Percentiles rank a stretch among this genome's conserved stretches.
Evolutionary conservation across 2,797 vertebrate genomes (phyloP).

Genomic region (Pangasius krempfi): DNA sequence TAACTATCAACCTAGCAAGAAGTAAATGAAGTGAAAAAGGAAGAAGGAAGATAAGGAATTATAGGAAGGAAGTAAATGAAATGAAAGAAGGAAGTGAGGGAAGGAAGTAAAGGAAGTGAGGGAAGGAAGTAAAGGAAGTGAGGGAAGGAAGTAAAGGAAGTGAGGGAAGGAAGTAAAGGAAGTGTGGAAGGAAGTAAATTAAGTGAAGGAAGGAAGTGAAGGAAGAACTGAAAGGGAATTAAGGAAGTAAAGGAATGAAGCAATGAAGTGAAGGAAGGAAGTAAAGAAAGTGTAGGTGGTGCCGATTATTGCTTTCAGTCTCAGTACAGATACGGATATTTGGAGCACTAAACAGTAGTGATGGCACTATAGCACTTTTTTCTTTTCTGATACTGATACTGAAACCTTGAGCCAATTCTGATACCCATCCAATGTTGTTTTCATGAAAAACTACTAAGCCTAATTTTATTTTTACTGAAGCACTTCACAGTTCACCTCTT

Average conservation of each 20-base stretch:
- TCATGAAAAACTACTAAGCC: neutral
- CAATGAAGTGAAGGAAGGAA: neutral
- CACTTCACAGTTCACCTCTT: neutral
- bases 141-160: neutral
- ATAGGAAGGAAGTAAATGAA: neutral
- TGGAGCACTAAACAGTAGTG: neutral
- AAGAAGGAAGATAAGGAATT: neutral
- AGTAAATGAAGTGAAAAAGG: neutral
- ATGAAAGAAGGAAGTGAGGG: neutral
- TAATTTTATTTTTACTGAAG: too few relatives aligned
- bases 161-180: neutral
- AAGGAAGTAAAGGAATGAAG: neutral
- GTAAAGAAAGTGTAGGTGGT: neutral
- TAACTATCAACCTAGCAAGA: neutral
- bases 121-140: neutral
- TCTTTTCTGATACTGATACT: neutral
- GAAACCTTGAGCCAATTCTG: neutral
- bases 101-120: neutral
- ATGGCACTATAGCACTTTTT: neutral
- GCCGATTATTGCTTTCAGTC: neutral
- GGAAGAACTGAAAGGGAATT: neutral
- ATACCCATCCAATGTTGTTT: neutral
- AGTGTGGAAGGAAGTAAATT: neutral
- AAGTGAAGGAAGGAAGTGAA: slow-evolving; percentile 3
- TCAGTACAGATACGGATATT: neutral